These are phyloP conservation scores for Cryptophagus acutangulus DNA, from an alignment of 2,888 invertebrate species.

Conservation along the genomic window DNA sequence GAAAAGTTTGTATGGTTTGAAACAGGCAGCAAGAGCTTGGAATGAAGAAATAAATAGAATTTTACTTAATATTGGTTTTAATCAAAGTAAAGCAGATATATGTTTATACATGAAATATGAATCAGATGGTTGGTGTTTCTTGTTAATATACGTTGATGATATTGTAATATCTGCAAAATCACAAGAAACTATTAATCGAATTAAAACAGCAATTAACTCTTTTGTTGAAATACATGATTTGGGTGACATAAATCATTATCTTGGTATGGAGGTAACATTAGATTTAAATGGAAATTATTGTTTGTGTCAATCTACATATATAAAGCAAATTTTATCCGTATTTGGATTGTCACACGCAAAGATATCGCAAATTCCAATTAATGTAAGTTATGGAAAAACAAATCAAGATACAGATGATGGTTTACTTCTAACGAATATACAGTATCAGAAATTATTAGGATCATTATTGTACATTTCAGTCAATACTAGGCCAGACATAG, in stretches of 20 bases:
- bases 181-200: not conserved
- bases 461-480: slow-evolving; percentile 23
- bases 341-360: slow-evolving; percentile 14
- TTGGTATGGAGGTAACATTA: not conserved
- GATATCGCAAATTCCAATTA: slow-evolving; percentile 12
- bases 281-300: slow-evolving; percentile 1
- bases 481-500: slow-evolving; percentile 31
- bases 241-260: not conserved
- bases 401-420: not conserved
- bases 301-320: not conserved
- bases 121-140: not conserved
- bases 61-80: not conserved
- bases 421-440: not conserved
- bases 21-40: not conserved
- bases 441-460: slow-evolving; percentile 15
- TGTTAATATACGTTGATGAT: slow-evolving; percentile 3
- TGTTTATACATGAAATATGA: not conserved
- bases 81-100: not conserved
- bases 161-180: slow-evolving; percentile 7
- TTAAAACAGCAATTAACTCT: not conserved
- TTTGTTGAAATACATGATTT: not conserved
- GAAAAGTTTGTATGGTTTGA: not conserved
- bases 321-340: not conserved
- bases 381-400: slow-evolving; percentile 8
- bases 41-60: not conserved